A percentile compares a stretch with the other conserved stretches of the same genome.
These are phyloP conservation scores for Drosophila infuscata DNA, from an alignment of 2,888 invertebrate species.

Conservation along the genomic window DNA sequence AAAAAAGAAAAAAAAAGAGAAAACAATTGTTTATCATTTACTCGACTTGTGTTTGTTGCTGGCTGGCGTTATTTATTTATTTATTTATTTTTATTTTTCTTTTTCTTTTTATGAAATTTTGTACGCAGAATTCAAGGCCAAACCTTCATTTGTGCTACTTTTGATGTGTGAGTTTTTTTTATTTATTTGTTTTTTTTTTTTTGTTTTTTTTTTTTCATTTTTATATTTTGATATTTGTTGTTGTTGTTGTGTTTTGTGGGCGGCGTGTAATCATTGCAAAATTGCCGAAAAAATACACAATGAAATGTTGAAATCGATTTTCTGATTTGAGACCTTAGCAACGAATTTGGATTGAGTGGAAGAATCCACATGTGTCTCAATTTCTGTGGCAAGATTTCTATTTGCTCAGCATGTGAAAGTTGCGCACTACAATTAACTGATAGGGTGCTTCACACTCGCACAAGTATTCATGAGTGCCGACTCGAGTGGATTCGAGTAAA, in stretches of 20 bases:
- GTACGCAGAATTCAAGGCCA: slow-evolving; percentile 71
- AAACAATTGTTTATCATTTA: slow-evolving; percentile 75
- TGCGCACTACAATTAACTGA: slow-evolving; percentile 29
- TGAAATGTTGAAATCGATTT: slow-evolving; percentile 39
- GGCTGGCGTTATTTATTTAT: slow-evolving; percentile 18
- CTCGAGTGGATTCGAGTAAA: slow-evolving; percentile 21
- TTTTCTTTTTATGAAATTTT: slow-evolving; percentile 21
- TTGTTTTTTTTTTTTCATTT: background rate
- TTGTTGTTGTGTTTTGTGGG: slow-evolving; percentile 24
- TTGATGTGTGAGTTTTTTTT: slow-evolving; percentile 13
- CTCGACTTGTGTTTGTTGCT: slow-evolving; percentile 13
- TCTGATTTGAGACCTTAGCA: slow-evolving; percentile 23
- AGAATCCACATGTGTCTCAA: background rate
- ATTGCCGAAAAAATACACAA: too few relatives aligned
- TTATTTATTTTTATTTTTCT: slow-evolving; percentile 11
- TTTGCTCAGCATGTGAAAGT: slow-evolving; percentile 54
- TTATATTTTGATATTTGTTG: slow-evolving; percentile 20
- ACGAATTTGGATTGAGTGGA: background rate
- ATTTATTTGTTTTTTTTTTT: background rate
- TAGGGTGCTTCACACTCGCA: slow-evolving; percentile 38
- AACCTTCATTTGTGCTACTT: slow-evolving; percentile 73
- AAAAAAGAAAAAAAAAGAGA: slow-evolving; percentile 51
- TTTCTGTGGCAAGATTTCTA: slow-evolving; percentile 41
- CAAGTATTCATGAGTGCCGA: slow-evolving; percentile 19
- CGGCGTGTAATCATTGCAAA: slow-evolving; percentile 4